phyloP scores from a whole-genome alignment of 2,888 invertebrate genomes.

The Cetonia aurata region DNA sequence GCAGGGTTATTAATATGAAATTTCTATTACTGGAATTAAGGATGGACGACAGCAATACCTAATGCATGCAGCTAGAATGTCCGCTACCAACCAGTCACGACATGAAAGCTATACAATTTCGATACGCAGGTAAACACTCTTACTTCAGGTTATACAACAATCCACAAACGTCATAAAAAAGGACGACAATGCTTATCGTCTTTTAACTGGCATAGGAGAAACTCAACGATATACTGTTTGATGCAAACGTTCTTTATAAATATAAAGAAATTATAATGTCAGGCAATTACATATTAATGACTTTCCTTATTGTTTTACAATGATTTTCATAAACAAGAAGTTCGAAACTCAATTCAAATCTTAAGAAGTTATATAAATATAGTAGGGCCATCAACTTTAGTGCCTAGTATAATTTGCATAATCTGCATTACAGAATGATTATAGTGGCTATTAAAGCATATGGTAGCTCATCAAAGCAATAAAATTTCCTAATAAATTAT shows the following conservation, averaged over 20 bases:
- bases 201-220: conserved; percentile 3
- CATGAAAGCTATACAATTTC: conserved; percentile 31
- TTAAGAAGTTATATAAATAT: background rate
- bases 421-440: background rate
- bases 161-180: conserved; percentile 19
- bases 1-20: conserved; percentile 22
- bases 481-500: too few species aligned
- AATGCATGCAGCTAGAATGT: conserved; percentile 10
- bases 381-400: too few species aligned
- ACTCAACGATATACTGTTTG: background rate
- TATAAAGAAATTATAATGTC: background rate
- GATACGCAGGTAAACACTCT: conserved; percentile 18
- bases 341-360: too few species aligned
- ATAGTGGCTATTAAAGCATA: too few species aligned
- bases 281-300: conserved; percentile 21
- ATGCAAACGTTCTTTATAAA: background rate
- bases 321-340: background rate
- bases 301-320: conserved; percentile 7
- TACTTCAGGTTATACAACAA: conserved; percentile 33
- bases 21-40: conserved; percentile 31
- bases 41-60: conserved; percentile 13
- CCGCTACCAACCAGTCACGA: conserved; percentile 28
- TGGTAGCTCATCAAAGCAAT: too few species aligned
- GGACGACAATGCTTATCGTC: conserved; percentile 1
- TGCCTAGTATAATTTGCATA: conserved; percentile 1